These are phyloP conservation scores for Andrena flavipes DNA, from an alignment of 2,888 invertebrate genomes.

Conservation along the genomic window DNA sequence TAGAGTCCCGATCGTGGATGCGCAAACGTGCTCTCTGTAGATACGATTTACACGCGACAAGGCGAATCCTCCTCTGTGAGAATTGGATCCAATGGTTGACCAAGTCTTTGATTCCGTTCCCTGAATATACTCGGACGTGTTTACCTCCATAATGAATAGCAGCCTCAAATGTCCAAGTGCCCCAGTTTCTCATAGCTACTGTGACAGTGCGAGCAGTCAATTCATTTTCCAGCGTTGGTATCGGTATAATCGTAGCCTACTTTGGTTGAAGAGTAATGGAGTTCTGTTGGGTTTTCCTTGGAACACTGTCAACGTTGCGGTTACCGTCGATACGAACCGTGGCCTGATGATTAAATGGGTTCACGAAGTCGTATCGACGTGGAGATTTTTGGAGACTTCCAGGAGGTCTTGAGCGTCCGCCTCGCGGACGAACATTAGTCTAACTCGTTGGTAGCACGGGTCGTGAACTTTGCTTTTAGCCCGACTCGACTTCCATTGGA, in stretches of 20 bases:
- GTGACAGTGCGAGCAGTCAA: too few relatives aligned
- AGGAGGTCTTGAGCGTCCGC: slow-evolving; percentile 45
- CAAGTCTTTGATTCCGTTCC: slow-evolving; percentile 46
- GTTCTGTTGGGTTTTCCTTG: too few relatives aligned
- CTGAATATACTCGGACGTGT: slow-evolving; percentile 15
- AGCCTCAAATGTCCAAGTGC: too few relatives aligned
- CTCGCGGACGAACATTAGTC: slow-evolving; percentile 63
- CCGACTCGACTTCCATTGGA: slow-evolving; percentile 53
- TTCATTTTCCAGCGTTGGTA: too few relatives aligned
- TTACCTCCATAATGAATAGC: slow-evolving; percentile 20
- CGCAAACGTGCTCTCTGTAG: slow-evolving; percentile 62
- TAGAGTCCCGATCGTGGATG: slow-evolving; percentile 61
- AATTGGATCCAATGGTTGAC: slow-evolving; percentile 16
- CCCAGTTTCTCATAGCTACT: too few relatives aligned
- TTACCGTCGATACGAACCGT: background rate
- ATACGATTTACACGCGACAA: slow-evolving; percentile 75
- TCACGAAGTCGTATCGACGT: slow-evolving; percentile 39
- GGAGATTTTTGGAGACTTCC: slow-evolving; percentile 61
- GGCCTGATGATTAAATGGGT: slow-evolving; percentile 24
- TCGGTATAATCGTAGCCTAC: too few relatives aligned
- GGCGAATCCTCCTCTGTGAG: slow-evolving; percentile 41
- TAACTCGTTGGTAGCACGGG: slow-evolving; percentile 63
- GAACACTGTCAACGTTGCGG: too few relatives aligned
- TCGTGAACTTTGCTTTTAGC: slow-evolving; percentile 73
- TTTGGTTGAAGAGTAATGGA: too few relatives aligned